A percentile compares a stretch with the other conserved stretches of the same genome.
Evolutionary conservation across 2,113 vertebrate species (phyloP).

Genomic region (Pterocles gutturalis): DNA sequence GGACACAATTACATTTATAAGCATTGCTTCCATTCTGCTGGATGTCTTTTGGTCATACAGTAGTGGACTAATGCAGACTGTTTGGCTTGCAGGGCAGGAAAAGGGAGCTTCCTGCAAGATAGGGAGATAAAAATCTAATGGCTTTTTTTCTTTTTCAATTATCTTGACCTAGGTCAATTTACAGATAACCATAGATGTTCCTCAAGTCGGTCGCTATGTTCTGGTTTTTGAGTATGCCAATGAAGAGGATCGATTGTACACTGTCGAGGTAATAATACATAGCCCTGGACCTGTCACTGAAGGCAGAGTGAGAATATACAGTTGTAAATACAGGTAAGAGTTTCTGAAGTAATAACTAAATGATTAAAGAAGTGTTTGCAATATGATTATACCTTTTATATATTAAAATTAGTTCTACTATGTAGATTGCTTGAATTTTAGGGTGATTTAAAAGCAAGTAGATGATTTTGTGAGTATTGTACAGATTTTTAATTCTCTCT

Average conservation of each 20-base stretch:
- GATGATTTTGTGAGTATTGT: neutral
- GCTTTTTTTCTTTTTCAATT: neutral
- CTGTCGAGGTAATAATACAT: constrained; percentile 74
- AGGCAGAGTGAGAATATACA: constrained; percentile 86
- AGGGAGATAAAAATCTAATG: neutral
- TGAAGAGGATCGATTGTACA: constrained; percentile 72
- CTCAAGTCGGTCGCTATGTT: constrained; percentile 79
- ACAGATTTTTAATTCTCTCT: neutral
- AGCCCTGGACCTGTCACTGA: constrained; percentile 57
- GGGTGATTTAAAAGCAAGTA: neutral
- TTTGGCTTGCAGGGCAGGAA: neutral
- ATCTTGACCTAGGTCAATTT: constrained; percentile 79
- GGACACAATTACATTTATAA: neutral
- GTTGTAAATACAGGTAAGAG: constrained; percentile 88
- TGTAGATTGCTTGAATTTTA: neutral
- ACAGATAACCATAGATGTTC: constrained; percentile 80
- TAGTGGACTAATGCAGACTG: neutral
- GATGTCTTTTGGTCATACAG: neutral
- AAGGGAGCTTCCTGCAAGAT: neutral
- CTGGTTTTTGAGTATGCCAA: constrained; percentile 89
- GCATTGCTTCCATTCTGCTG: neutral
- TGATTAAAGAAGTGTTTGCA: neutral
- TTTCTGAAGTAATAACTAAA: neutral
- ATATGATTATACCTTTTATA: neutral
- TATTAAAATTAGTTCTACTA: neutral